phyloP scores from a whole-genome alignment of 2,113 vertebrate genomes.

The Phodopus roborovskii region DNA sequence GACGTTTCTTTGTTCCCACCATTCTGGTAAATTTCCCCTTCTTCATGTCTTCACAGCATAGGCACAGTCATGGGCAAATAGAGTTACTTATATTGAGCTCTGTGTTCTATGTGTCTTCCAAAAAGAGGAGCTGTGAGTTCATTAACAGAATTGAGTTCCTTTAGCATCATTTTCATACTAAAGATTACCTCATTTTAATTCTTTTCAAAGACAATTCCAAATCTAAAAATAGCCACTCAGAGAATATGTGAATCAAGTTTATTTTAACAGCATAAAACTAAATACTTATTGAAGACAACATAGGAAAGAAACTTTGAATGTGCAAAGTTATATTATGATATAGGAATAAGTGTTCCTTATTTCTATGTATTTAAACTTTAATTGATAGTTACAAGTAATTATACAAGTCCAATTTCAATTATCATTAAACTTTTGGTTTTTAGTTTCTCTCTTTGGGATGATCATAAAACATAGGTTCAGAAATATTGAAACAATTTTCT shows the following conservation, averaged over 20 bases:
- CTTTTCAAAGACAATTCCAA: constrained; percentile 45
- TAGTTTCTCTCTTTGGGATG: neutral
- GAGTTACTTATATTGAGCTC: neutral
- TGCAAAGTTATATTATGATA: neutral
- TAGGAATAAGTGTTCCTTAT: neutral
- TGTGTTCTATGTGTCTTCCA: neutral
- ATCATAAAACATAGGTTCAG: neutral
- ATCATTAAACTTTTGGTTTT: neutral
- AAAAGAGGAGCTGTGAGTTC: neutral
- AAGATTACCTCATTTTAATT: neutral
- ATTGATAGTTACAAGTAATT: neutral
- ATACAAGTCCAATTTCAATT: neutral
- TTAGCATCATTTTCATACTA: neutral
- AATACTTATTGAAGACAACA: neutral
- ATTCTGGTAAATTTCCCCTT: neutral
- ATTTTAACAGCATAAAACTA: neutral
- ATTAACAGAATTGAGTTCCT: neutral
- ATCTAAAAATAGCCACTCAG: neutral
- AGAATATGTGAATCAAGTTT: neutral
- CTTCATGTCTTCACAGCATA: neutral
- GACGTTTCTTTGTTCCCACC: neutral
- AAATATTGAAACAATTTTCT: neutral
- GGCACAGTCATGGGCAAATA: neutral
- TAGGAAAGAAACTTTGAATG: neutral
- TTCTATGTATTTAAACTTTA: neutral